These are phyloP conservation scores for Ispidina picta DNA, from an alignment of 2,797 vertebrate genomes.

Conservation along the genomic window DNA sequence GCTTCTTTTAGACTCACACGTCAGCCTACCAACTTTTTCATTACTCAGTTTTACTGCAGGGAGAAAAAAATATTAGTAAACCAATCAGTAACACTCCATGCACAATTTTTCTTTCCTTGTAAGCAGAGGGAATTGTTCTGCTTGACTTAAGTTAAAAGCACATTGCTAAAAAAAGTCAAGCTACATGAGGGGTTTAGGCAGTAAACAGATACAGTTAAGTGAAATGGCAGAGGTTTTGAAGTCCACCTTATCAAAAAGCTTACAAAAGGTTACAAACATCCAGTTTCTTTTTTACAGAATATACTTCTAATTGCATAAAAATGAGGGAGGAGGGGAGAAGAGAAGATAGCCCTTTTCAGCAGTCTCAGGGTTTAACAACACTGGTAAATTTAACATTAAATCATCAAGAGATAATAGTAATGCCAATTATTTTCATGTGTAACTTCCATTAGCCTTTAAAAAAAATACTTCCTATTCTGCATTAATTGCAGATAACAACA, in stretches of 20 bases:
- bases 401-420: background rate
- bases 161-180: background rate
- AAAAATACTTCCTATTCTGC: background rate
- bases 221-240: background rate
- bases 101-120: slow-evolving; percentile 23
- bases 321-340: fast-evolving
- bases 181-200: background rate
- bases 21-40: background rate
- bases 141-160: slow-evolving; percentile 19
- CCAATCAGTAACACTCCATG: background rate
- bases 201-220: background rate
- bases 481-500: background rate
- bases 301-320: background rate
- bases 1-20: background rate
- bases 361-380: background rate
- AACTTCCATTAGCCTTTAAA: background rate
- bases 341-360: background rate
- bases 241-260: background rate
- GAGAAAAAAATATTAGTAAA: background rate
- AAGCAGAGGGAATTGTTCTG: slow-evolving; percentile 29
- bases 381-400: background rate
- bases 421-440: background rate
- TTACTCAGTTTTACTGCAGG: background rate
- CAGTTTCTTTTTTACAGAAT: background rate
- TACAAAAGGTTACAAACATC: background rate